Percentiles rank a stretch among this genome's conserved stretches.
phyloP scores from a whole-genome alignment of 2,888 invertebrate genomes.

The Osmoderma eremita region DNA sequence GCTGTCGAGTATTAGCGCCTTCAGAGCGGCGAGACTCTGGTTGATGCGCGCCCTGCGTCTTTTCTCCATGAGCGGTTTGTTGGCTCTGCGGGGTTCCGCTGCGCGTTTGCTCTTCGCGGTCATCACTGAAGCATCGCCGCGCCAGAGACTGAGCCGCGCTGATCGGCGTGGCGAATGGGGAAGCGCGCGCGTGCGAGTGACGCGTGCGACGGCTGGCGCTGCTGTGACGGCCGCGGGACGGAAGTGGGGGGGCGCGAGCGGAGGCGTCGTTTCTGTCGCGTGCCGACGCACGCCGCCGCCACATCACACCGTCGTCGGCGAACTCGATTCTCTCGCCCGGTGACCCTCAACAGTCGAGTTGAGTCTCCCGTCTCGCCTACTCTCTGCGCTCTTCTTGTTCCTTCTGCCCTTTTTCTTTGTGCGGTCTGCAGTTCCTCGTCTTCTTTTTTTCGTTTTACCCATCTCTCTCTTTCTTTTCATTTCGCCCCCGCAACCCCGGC shows the following conservation, averaged over 20 bases:
- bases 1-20: slow-evolving; percentile 77
- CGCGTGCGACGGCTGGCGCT: slow-evolving; percentile 53
- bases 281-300: slow-evolving; percentile 56
- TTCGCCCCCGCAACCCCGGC: background rate
- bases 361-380: background rate
- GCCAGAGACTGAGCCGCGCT: slow-evolving; percentile 39
- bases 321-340: slow-evolving; percentile 50
- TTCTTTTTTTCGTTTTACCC: background rate
- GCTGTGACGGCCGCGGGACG: slow-evolving; percentile 47
- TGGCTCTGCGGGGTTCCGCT: slow-evolving; percentile 69
- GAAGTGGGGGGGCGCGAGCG: slow-evolving; percentile 50
- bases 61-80: slow-evolving; percentile 84
- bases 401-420: slow-evolving; percentile 7
- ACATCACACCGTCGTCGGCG: slow-evolving; percentile 49
- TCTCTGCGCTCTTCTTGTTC: background rate
- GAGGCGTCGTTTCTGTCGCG: slow-evolving; percentile 62
- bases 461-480: background rate
- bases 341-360: slow-evolving; percentile 42
- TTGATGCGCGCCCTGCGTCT: slow-evolving; percentile 78
- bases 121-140: slow-evolving; percentile 53
- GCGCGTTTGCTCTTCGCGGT: slow-evolving; percentile 59
- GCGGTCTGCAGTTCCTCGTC: background rate
- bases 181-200: slow-evolving; percentile 50
- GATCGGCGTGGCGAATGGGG: slow-evolving; percentile 46
- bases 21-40: slow-evolving; percentile 77